phyloP scores from a whole-genome alignment of 2,797 vertebrate species.

The Nannoperca australis region DNA sequence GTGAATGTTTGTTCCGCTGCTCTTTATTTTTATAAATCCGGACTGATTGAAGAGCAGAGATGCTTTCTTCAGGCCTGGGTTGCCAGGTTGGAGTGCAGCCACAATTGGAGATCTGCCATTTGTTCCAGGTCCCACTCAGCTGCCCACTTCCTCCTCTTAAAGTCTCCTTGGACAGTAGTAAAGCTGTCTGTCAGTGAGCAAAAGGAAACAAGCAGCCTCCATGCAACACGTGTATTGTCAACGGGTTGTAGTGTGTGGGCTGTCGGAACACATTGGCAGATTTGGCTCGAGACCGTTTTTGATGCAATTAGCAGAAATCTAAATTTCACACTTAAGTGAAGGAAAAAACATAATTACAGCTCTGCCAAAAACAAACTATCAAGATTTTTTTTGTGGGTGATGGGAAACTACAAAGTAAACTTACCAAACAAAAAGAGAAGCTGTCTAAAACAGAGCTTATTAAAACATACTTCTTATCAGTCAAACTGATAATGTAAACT shows the following conservation, averaged over 20 bases:
- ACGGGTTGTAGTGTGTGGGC: constrained; percentile 49
- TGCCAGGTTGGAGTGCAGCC: constrained; percentile 63
- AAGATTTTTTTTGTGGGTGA: constrained; percentile 24
- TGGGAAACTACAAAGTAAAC: constrained; percentile 13
- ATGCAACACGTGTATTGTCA: constrained; percentile 37
- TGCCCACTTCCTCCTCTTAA: constrained; percentile 49
- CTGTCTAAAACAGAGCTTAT: constrained; percentile 27
- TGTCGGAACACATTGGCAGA: constrained; percentile 45
- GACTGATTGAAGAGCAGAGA: constrained; percentile 43
- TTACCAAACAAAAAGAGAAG: constrained; percentile 38
- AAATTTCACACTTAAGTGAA: constrained; percentile 52
- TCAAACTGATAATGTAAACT: background rate
- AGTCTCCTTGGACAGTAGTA: constrained; percentile 13
- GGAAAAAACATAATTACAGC: constrained; percentile 46
- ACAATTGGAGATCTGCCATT: constrained; percentile 63
- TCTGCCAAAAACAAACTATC: constrained; percentile 48
- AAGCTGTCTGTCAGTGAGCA: constrained; percentile 31
- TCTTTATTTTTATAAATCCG: constrained; percentile 49
- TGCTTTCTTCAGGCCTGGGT: constrained; percentile 32
- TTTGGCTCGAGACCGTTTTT: constrained; percentile 59
- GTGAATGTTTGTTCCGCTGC: constrained; percentile 21
- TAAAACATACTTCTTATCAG: constrained; percentile 23
- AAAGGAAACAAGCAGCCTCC: constrained; percentile 32
- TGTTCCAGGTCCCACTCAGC: constrained; percentile 61
- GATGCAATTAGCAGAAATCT: constrained; percentile 71